Conservation (phyloP, 2,113 vertebrate genomes). For the Sciurus niger region DNA sequence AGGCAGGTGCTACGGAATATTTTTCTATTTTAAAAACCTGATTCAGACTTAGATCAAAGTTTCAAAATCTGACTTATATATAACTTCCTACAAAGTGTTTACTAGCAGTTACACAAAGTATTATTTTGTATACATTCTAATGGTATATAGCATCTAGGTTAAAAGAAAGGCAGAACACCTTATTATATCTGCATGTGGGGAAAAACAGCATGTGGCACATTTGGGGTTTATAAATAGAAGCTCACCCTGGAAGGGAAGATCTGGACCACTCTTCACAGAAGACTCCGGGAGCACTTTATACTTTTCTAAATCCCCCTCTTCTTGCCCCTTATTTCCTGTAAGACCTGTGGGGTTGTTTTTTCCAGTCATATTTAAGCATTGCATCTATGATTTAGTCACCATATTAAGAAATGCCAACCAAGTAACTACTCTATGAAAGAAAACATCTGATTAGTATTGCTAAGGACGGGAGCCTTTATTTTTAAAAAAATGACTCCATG, state of each 20-base stretch:
- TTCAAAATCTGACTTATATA: neutral
- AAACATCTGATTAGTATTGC: constrained; percentile 15
- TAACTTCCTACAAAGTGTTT: constrained; percentile 32
- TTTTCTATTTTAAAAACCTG: constrained; percentile 54
- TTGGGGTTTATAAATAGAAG: constrained; percentile 69
- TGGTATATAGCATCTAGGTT: constrained; percentile 30
- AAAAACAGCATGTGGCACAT: constrained; percentile 47
- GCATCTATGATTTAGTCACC: neutral
- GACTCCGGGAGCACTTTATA: neutral
- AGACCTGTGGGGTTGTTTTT: neutral
- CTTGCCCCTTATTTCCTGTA: neutral
- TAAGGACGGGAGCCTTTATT: constrained; percentile 20
- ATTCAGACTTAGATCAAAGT: constrained; percentile 42
- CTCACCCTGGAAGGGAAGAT: neutral
- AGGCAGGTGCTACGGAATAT: constrained; percentile 36
- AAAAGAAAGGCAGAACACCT: constrained; percentile 41
- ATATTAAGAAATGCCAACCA: constrained; percentile 30
- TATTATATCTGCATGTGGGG: constrained; percentile 36
- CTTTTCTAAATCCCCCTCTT: neutral
- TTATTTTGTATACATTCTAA: constrained; percentile 1
- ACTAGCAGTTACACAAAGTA: neutral
- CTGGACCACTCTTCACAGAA: neutral
- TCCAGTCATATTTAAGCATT: neutral
- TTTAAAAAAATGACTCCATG: constrained; percentile 6
- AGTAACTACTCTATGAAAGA: constrained; percentile 46